A percentile compares a stretch with the other conserved stretches of the same genome.
phyloP scores from a whole-genome alignment of 1,140 invertebrate genomes.

The Ptiloglossa arizonensis region DNA sequence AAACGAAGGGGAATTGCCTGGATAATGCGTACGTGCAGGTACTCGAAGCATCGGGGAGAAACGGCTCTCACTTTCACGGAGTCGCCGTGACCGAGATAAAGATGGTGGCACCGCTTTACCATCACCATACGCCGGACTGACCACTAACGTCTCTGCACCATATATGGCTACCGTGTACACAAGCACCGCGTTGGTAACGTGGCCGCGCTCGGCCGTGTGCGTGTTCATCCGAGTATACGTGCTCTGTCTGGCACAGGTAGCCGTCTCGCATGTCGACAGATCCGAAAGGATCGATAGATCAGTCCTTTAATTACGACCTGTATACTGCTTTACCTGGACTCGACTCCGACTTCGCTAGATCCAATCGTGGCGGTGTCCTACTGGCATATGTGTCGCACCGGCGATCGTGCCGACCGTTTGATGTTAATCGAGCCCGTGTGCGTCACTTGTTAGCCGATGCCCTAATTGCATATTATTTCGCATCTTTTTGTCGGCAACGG shows the following conservation, averaged over 20 bases:
- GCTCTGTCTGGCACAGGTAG: conserved; percentile 53
- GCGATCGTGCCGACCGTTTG: conserved; percentile 18
- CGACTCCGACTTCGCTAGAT: conserved; percentile 39
- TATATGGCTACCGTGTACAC: conserved; percentile 61
- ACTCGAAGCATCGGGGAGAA: conserved; percentile 59
- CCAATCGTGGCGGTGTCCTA: conserved; percentile 52
- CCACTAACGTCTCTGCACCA: conserved; percentile 64
- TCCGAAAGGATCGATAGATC: conserved; percentile 73
- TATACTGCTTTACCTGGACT: conserved; percentile 17
- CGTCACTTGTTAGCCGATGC: conserved; percentile 1
- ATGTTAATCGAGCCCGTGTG: conserved; percentile 45
- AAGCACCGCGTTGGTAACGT: conserved; percentile 18
- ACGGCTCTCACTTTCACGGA: conserved; percentile 80
- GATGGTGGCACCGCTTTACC: conserved; percentile 67
- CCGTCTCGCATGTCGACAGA: conserved; percentile 65
- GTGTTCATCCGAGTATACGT: conserved; percentile 12
- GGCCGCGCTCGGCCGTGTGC: neutral
- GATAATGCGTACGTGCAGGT: conserved; percentile 56
- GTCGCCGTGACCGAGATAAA: conserved; percentile 81
- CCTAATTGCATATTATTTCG: conserved; percentile 34
- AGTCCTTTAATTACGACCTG: conserved; percentile 69
- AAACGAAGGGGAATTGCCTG: conserved; percentile 55
- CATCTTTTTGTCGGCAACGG: neutral
- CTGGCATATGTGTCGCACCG: conserved; percentile 46
- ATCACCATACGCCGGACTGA: conserved; percentile 57